Percentiles rank a stretch among this genome's conserved stretches.
phyloP scores from a whole-genome alignment of 2,797 vertebrate species.

The Passerculus sandwichensis region DNA sequence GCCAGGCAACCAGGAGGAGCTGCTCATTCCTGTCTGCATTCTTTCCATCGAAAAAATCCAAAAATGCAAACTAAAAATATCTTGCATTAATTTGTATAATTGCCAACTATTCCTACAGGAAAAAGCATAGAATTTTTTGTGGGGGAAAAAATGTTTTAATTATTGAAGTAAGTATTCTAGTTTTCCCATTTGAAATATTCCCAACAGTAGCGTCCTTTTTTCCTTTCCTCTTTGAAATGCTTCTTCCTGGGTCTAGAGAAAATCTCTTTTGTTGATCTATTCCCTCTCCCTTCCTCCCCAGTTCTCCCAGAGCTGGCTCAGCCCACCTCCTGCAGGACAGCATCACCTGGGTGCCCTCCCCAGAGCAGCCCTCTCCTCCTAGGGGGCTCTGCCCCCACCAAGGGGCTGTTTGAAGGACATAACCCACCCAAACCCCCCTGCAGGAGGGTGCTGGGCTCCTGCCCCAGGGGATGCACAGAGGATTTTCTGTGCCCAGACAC shows the following conservation, averaged over 20 bases:
- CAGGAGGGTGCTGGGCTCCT: rapidly evolving
- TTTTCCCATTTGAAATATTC: not conserved
- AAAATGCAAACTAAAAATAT: not conserved
- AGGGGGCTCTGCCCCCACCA: not conserved
- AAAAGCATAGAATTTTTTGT: not conserved
- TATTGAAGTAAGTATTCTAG: not conserved
- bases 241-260: not conserved
- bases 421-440: too few relatives aligned
- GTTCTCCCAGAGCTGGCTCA: not conserved
- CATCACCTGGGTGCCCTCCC: not conserved
- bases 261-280: not conserved
- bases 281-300: not conserved
- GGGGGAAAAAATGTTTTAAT: not conserved
- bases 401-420: not conserved
- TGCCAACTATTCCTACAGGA: not conserved
- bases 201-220: not conserved
- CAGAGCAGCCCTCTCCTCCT: not conserved
- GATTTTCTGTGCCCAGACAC: not conserved
- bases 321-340: not conserved
- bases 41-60: not conserved
- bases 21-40: not conserved
- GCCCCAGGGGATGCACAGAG: rapidly evolving
- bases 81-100: constrained; percentile 27
- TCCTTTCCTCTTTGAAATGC: not conserved
- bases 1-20: not conserved